Evolutionary conservation across 2,113 vertebrate genomes (phyloP).

Genomic region (Onychostruthus taczanowskii): DNA sequence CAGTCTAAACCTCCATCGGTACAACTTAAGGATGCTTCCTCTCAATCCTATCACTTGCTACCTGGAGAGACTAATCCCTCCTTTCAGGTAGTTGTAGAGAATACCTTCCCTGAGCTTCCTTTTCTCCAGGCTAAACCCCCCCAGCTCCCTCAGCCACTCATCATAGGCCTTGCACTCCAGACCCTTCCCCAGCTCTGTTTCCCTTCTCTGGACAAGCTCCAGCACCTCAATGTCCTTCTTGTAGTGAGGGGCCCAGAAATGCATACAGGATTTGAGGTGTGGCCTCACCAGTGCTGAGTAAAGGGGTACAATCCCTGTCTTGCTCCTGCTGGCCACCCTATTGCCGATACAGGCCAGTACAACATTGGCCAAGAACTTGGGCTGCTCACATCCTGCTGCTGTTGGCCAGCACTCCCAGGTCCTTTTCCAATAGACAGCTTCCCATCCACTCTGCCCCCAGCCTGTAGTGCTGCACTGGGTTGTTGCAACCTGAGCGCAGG

Average conservation of each 20-base stretch:
- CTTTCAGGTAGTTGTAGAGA: not conserved
- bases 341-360: not conserved
- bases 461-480: too few species aligned
- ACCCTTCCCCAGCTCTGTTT: rapidly evolving
- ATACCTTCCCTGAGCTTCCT: not conserved
- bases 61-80: not conserved
- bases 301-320: too few species aligned
- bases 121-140: not conserved
- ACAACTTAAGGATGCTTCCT: not conserved
- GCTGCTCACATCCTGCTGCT: not conserved
- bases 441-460: not conserved
- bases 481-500: not conserved
- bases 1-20: not conserved
- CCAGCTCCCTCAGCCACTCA: not conserved
- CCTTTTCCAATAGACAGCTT: not conserved
- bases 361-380: not conserved
- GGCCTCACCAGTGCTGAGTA: rapidly evolving
- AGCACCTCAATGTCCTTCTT: not conserved
- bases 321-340: too few species aligned
- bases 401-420: not conserved
- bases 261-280: rapidly evolving
- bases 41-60: not conserved
- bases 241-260: not conserved
- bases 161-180: not conserved
- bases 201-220: rapidly evolving